A percentile compares a stretch with the other conserved stretches of the same genome.
These are phyloP conservation scores for Folsomia manolachei DNA, from an alignment of 2,888 invertebrate genomes.

Conservation along the genomic window DNA sequence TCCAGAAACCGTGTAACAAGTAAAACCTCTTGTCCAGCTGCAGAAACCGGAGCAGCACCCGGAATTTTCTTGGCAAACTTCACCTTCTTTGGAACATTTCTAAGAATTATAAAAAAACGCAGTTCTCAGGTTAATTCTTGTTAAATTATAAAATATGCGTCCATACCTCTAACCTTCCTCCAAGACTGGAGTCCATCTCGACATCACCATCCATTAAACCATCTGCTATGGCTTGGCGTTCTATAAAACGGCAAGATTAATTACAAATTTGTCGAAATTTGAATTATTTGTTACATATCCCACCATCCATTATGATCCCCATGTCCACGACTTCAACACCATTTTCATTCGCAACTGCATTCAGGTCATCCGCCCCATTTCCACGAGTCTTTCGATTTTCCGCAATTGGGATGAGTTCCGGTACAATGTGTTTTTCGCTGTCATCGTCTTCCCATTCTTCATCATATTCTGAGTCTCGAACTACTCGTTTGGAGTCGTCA, in stretches of 20 bases:
- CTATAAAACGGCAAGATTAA: too few relatives aligned
- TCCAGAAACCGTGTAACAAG: not conserved
- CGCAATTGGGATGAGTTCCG: slow-evolving; percentile 3
- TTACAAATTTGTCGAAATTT: too few relatives aligned
- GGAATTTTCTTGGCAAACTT: not conserved
- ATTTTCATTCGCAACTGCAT: not conserved
- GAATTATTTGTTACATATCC: too few relatives aligned
- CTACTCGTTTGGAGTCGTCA: not conserved
- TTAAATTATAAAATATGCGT: too few relatives aligned
- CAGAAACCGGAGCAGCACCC: slow-evolving; percentile 6
- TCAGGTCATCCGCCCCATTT: slow-evolving; percentile 9
- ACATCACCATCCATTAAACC: not conserved
- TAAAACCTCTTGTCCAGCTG: slow-evolving; percentile 9
- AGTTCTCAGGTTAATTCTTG: too few relatives aligned
- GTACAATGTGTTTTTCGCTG: not conserved
- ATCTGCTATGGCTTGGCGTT: not conserved
- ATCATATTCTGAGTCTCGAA: not conserved
- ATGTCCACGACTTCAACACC: not conserved
- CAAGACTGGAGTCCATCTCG: not conserved
- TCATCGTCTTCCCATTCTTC: not conserved
- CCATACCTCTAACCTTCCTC: not conserved
- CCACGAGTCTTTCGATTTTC: not conserved
- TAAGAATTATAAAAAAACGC: not conserved
- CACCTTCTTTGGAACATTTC: not conserved
- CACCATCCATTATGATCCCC: not conserved